Conservation (phyloP, 2,797 vertebrate species). For the Phylloscopus collybita region DNA sequence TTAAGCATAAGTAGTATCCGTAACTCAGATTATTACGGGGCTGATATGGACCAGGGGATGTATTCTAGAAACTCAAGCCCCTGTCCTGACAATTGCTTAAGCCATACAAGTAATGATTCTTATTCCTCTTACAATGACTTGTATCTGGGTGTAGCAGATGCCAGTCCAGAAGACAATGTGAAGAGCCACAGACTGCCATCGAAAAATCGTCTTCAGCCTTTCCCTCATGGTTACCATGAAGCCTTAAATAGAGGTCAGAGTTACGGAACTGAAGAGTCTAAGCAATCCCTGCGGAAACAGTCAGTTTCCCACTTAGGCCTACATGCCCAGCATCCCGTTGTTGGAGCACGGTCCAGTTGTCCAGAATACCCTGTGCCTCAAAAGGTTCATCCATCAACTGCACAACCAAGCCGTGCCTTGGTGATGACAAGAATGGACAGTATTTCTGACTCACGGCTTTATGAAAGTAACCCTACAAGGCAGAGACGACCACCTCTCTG, state of each 20-base stretch:
- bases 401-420: slow-evolving; percentile 91
- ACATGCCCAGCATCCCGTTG: slow-evolving; percentile 87
- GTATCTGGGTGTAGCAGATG: slow-evolving; percentile 91
- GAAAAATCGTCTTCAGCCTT: slow-evolving; percentile 89
- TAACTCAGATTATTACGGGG: slow-evolving; percentile 93
- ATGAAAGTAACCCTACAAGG: slow-evolving; percentile 92
- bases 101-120: slow-evolving; percentile 93
- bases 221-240: slow-evolving; percentile 94
- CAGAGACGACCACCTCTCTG: slow-evolving; percentile 95
- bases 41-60: slow-evolving; percentile 87
- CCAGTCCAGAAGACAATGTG: slow-evolving; percentile 88
- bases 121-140: slow-evolving; percentile 95
- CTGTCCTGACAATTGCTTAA: slow-evolving; percentile 91
- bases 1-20: slow-evolving; percentile 93
- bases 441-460: slow-evolving; percentile 95
- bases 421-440: slow-evolving; percentile 99
- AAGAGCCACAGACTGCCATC: slow-evolving; percentile 87
- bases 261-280: slow-evolving; percentile 92
- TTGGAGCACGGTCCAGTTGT: slow-evolving; percentile 91
- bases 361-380: slow-evolving; percentile 92
- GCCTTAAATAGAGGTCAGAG: slow-evolving; percentile 91
- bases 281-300: slow-evolving; percentile 88
- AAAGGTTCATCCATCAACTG: slow-evolving; percentile 84
- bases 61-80: slow-evolving; percentile 90
- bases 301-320: slow-evolving; percentile 87